A percentile compares a stretch with the other conserved stretches of the same genome.
Evolutionary conservation across 1,140 invertebrate genomes (phyloP).

Genomic region (Heliconius hermathena): DNA sequence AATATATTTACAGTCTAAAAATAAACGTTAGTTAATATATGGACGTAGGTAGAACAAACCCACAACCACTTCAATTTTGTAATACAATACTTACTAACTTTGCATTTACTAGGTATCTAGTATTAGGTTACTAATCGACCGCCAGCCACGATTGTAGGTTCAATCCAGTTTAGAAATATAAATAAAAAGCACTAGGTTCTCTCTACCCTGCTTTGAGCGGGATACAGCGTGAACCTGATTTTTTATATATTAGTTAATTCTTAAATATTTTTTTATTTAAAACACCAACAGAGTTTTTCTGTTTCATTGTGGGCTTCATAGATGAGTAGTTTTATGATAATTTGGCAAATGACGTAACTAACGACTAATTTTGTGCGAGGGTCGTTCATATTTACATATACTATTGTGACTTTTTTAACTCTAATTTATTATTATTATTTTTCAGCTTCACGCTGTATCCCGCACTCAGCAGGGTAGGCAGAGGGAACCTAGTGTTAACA

Average conservation of each 20-base stretch:
- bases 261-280: neutral
- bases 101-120: neutral
- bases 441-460: no score
- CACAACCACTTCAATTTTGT: neutral
- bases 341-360: neutral
- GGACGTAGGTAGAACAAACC: neutral
- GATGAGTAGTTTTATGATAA: constrained; percentile 3
- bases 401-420: no score
- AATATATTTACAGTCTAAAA: neutral
- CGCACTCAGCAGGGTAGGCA: no score
- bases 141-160: neutral
- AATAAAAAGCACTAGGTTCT: no score
- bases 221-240: no score
- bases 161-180: neutral
- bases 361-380: neutral
- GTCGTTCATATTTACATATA: neutral
- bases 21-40: neutral
- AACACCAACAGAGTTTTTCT: neutral
- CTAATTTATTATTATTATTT: no score
- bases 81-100: constrained; percentile 6
- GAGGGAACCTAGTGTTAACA: no score
- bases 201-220: no score
- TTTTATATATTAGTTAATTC: no score
- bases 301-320: neutral
- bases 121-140: neutral